A percentile compares a stretch with the other conserved stretches of the same genome.
These are phyloP conservation scores for Chaitophorus viminalis DNA, from an alignment of 2,888 invertebrate genomes.

Conservation along the genomic window DNA sequence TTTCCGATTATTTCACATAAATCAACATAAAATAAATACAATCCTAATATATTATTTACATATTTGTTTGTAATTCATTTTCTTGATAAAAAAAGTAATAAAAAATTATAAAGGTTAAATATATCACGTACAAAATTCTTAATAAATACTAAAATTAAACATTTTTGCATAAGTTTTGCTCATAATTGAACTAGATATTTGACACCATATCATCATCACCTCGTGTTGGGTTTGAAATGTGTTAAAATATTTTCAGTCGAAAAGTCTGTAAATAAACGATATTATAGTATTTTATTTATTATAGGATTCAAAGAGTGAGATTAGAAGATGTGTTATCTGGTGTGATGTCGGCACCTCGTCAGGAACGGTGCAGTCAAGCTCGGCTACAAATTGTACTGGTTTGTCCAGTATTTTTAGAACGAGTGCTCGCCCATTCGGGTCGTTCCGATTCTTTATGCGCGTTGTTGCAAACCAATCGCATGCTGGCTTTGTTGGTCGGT, in stretches of 20 bases:
- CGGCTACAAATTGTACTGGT: constrained; percentile 83
- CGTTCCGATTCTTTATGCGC: constrained; percentile 71
- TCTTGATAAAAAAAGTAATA: not conserved
- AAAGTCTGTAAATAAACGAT: no score
- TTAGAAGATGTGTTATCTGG: constrained; percentile 74
- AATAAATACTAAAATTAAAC: no score
- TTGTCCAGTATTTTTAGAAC: constrained; percentile 78
- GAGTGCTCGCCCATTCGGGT: constrained; percentile 68
- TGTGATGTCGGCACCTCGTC: constrained; percentile 67
- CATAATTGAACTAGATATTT: no score
- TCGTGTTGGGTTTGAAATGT: no score
- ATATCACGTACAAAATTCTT: no score
- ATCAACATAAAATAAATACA: not conserved
- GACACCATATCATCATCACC: no score
- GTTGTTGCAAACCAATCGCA: constrained; percentile 76
- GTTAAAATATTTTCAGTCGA: no score
- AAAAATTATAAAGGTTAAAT: no score
- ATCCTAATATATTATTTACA: not conserved
- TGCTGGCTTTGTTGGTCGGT: constrained; percentile 83
- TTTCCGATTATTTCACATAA: not conserved
- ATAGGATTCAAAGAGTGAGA: constrained; percentile 78
- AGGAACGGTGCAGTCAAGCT: constrained; percentile 73
- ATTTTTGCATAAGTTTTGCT: no score
- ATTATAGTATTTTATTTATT: no score
- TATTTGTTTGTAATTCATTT: not conserved